Evolutionary conservation across 2,888 invertebrate genomes (phyloP).

Genomic region (Brachypterus glaber): DNA sequence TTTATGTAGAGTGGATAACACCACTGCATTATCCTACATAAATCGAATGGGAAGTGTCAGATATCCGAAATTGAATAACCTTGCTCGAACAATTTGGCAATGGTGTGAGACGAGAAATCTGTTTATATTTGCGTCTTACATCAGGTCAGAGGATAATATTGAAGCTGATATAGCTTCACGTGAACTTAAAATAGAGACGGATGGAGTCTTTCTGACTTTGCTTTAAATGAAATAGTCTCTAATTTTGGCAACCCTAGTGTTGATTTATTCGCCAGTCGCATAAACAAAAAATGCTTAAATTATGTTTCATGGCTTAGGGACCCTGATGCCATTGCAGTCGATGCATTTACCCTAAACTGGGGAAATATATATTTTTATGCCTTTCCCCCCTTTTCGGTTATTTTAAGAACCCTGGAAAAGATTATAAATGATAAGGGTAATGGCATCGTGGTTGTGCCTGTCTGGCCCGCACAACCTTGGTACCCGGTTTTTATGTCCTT

Average conservation of each 20-base stretch:
- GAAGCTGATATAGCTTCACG: conserved; percentile 14
- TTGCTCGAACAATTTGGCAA: conserved; percentile 19
- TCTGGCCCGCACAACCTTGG: no score
- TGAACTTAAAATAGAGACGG: conserved; percentile 11
- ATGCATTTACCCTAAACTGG: conserved; percentile 6
- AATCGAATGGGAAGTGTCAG: conserved; percentile 18
- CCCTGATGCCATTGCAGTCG: conserved; percentile 5
- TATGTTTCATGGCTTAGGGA: conserved; percentile 9
- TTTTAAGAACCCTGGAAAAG: conserved; percentile 2
- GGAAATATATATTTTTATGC: conserved; percentile 8
- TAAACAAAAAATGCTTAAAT: conserved; percentile 7
- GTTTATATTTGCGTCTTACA: conserved; percentile 15
- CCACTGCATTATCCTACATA: conserved; percentile 14
- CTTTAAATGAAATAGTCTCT: background rate
- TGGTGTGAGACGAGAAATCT: conserved; percentile 18
- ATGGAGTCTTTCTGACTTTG: conserved; percentile 9
- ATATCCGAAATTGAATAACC: conserved; percentile 14
- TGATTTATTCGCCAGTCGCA: conserved; percentile 10
- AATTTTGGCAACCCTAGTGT: conserved; percentile 5
- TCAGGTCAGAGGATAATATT: conserved; percentile 13
- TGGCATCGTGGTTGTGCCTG: no score
- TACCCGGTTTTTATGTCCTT: no score
- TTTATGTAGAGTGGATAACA: conserved; percentile 17
- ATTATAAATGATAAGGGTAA: conserved; percentile 4
- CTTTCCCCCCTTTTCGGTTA: conserved; percentile 10